These are phyloP conservation scores for Fulica atra DNA, from an alignment of 2,113 vertebrate genomes.

Conservation along the genomic window DNA sequence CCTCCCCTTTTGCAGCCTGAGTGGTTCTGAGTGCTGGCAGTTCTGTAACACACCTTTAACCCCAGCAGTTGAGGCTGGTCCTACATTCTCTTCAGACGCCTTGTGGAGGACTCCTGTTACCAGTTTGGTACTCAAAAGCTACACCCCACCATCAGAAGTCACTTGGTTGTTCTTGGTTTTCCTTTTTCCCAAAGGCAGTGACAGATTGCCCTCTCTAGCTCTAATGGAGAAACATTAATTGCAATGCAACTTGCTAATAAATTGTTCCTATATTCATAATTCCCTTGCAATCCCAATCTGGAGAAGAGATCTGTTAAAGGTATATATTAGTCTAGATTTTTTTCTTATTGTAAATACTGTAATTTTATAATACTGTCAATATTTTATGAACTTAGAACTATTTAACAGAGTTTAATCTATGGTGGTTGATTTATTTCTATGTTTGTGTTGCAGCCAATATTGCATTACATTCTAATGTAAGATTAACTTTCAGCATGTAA, in stretches of 20 bases:
- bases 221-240: slow-evolving; percentile 68
- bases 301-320: slow-evolving; percentile 80
- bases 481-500: slow-evolving; percentile 79
- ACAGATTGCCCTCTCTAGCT: slow-evolving; percentile 66
- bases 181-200: slow-evolving; percentile 62
- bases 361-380: slow-evolving; percentile 83
- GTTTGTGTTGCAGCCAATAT: slow-evolving; percentile 78
- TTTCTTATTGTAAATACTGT: slow-evolving; percentile 85
- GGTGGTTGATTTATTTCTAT: slow-evolving; percentile 80
- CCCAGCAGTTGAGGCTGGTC: slow-evolving; percentile 75
- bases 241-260: slow-evolving; percentile 80
- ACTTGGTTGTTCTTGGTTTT: background rate
- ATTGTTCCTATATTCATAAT: slow-evolving; percentile 75
- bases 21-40: slow-evolving; percentile 77
- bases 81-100: slow-evolving; percentile 63
- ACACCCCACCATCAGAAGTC: slow-evolving; percentile 76
- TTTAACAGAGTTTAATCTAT: slow-evolving; percentile 82
- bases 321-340: slow-evolving; percentile 81
- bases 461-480: slow-evolving; percentile 82
- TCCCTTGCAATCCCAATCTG: slow-evolving; percentile 69
- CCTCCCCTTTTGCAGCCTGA: slow-evolving; percentile 76
- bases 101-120: slow-evolving; percentile 76
- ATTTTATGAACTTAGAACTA: slow-evolving; percentile 85
- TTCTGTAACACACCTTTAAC: slow-evolving; percentile 73
- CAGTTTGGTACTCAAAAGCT: slow-evolving; percentile 76